Conservation (phyloP, 2,888 invertebrate species). For the Spodoptera exigua region DNA sequence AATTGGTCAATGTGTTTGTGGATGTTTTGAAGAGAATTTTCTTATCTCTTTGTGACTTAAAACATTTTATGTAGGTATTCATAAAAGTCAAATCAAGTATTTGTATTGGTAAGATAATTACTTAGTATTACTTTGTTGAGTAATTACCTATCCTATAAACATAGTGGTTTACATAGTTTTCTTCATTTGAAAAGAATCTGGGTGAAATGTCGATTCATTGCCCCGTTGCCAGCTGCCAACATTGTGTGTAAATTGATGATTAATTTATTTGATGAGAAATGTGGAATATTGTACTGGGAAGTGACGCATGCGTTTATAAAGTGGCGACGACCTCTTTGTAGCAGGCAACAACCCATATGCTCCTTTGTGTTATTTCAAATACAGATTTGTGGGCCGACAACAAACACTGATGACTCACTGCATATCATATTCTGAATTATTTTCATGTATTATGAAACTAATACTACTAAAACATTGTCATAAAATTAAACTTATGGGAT, state of each 20-base stretch:
- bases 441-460: conserved; percentile 35
- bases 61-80: conserved; percentile 8
- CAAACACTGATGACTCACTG: conserved; percentile 82
- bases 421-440: conserved; percentile 74
- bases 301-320: conserved; percentile 75
- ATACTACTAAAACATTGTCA: conserved; percentile 39
- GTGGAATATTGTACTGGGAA: conserved; percentile 71
- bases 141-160: conserved; percentile 19
- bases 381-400: conserved; percentile 77
- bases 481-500: conserved; percentile 41
- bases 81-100: background rate
- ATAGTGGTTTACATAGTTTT: conserved; percentile 3
- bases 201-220: conserved; percentile 48
- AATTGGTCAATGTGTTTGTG: conserved; percentile 27
- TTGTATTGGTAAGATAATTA: conserved; percentile 4
- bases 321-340: conserved; percentile 78
- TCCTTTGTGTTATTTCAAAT: conserved; percentile 81
- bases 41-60: conserved; percentile 6
- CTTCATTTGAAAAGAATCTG: conserved; percentile 40
- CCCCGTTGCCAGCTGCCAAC: conserved; percentile 34
- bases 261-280: conserved; percentile 66
- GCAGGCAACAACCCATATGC: conserved; percentile 71
- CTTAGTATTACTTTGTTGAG: conserved; percentile 13
- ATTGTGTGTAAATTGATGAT: conserved; percentile 63
- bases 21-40: conserved; percentile 11